Conservation (phyloP, 1,140 invertebrate species). For the Euwallacea similis region DNA sequence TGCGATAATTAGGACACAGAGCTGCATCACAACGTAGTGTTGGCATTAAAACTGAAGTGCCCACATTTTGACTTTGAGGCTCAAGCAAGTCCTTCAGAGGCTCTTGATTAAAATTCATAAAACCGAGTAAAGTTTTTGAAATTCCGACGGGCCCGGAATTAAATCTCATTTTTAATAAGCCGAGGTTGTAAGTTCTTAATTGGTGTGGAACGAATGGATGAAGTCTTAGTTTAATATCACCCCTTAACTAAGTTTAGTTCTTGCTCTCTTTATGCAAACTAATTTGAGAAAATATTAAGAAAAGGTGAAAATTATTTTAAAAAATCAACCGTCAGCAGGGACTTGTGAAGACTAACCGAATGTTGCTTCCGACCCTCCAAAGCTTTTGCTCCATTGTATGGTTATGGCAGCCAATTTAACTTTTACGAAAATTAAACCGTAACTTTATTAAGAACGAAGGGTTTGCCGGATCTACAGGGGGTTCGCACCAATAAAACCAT, state of each 20-base stretch:
- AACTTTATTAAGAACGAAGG: constrained; percentile 10
- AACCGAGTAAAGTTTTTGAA: constrained; percentile 6
- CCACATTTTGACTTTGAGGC: not conserved
- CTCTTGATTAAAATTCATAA: constrained; percentile 12
- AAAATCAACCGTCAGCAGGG: no score
- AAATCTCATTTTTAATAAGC: constrained; percentile 11
- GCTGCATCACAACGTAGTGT: no score
- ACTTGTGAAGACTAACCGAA: not conserved
- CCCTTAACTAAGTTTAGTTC: not conserved
- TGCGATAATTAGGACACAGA: no score
- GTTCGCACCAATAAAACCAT: constrained; percentile 16
- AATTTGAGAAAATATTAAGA: no score
- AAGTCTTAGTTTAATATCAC: not conserved
- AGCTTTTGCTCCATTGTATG: no score
- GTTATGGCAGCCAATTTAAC: not conserved
- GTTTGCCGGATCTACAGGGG: not conserved
- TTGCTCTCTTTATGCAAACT: no score
- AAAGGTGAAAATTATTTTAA: no score
- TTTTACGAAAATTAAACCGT: not conserved
- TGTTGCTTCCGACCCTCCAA: not conserved
- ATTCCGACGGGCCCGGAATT: constrained; percentile 3
- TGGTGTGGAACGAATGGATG: not conserved
- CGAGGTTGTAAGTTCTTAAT: not conserved
- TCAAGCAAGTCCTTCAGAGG: not conserved
- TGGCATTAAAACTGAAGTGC: no score